A percentile compares a stretch with the other conserved stretches of the same genome.
phyloP scores from a whole-genome alignment of 2,113 vertebrate genomes.

The Crotalus tigris region DNA sequence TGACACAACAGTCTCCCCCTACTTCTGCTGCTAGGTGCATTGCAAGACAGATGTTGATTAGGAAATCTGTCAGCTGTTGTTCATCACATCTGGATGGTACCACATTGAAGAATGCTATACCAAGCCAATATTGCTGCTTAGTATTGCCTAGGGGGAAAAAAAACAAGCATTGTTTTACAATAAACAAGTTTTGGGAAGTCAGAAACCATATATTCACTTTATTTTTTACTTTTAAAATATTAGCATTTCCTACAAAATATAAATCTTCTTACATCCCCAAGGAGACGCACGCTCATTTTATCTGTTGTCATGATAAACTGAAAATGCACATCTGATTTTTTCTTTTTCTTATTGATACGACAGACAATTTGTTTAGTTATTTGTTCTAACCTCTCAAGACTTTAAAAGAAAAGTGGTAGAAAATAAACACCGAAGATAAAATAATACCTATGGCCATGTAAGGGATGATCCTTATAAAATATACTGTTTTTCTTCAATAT shows the following conservation, averaged over 20 bases:
- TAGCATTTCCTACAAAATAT: not conserved
- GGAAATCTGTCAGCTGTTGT: not conserved
- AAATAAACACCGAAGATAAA: not conserved
- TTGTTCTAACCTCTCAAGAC: not conserved
- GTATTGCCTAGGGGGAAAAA: not conserved
- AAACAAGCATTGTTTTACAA: not conserved
- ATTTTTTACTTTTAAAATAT: not conserved
- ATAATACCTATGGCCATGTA: not conserved
- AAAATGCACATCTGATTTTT: not conserved
- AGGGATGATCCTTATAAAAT: not conserved
- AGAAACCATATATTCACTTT: not conserved
- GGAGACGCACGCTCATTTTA: not conserved
- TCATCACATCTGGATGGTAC: not conserved
- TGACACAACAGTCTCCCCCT: not conserved
- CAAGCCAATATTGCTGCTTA: not conserved
- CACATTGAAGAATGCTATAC: not conserved
- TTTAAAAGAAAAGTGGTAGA: not conserved
- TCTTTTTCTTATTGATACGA: not conserved
- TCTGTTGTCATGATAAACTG: not conserved
- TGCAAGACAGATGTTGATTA: not conserved
- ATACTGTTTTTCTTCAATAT: not conserved
- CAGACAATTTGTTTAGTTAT: not conserved
- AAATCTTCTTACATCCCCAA: not conserved
- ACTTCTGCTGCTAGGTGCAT: not conserved
- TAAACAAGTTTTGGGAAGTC: not conserved